These are phyloP conservation scores for Phalacrocorax carbo DNA, from an alignment of 2,113 vertebrate species.

Conservation along the genomic window DNA sequence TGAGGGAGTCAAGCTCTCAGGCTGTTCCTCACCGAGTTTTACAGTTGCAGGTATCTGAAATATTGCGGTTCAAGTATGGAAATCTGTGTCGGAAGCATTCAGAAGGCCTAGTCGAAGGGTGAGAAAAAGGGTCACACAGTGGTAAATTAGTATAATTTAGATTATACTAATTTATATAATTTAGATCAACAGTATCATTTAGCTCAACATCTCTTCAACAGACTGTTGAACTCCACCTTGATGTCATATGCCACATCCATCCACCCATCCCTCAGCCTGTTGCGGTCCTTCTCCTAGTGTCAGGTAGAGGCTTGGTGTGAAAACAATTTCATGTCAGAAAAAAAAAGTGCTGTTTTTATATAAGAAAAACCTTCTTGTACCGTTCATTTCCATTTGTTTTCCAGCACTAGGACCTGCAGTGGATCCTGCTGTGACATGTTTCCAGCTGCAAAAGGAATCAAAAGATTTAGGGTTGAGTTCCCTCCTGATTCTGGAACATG, in stretches of 20 bases:
- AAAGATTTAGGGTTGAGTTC: conserved; percentile 59
- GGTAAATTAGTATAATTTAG: neutral
- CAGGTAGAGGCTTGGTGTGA: neutral
- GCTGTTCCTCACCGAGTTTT: neutral
- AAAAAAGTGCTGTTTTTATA: neutral
- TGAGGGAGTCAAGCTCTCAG: conserved; percentile 45
- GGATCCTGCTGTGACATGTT: conserved; percentile 63
- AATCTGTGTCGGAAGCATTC: neutral
- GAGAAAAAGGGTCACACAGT: neutral
- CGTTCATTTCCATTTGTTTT: conserved; percentile 47
- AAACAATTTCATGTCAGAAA: neutral
- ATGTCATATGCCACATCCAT: neutral
- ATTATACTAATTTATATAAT: neutral
- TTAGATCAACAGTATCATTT: conserved; percentile 1
- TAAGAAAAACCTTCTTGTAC: neutral
- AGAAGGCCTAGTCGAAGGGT: conserved; percentile 15
- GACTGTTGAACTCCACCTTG: neutral
- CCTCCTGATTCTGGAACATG: conserved; percentile 63
- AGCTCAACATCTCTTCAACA: neutral
- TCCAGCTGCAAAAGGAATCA: conserved; percentile 73
- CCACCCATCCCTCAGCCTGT: neutral
- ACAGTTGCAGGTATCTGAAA: conserved; percentile 1
- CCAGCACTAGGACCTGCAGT: conserved; percentile 45
- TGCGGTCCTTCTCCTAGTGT: neutral
- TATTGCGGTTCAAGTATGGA: neutral